Base-by-base conservation (phyloP, 2,888 invertebrate species). In the Zhuqinia jingwanae region DNA sequence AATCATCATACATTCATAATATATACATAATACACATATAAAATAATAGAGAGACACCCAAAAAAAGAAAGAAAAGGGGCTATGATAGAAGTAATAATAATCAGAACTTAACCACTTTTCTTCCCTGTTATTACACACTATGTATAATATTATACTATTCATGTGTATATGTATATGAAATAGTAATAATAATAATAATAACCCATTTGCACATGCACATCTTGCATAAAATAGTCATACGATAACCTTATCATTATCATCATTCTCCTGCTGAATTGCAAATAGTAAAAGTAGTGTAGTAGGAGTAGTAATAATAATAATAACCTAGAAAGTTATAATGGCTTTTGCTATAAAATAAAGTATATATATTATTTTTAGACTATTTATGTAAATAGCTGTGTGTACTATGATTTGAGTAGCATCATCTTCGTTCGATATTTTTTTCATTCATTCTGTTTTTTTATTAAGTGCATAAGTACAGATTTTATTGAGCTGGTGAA, bases 171-270 rank as follows among this genome's bases (percentile, higher is more conserved):
- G n/a, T n/a, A n/a, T n/a, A n/a, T n/a, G n/a, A n/a, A n/a, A n/a
- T n/a, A n/a, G n/a, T 47, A 70, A 8, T 36, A 36, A 8, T 70
- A 70, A 70, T 70, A 42, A 42, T 5, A 78, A 78, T 85, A 50
- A 58, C 47, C 78, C 78, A 85, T 78, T 85, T 78, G 70, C 68
- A 70, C 70, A 85, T 85, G 84, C 84, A 78, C 53, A 78, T 78
- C 70, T 68, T 70, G 56, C 58, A 45, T 70, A 47, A 5, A 70
- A 45, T 36, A 36, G 36, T 30, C 30, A 36, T 36, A 3, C n/a
- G 30, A 36, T 70, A 70, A 65, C 17, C 17, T 65, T 20, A 36
- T 36, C 36, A 36, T 63, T 27, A 63, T 63, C 15, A 36, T 36
- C n/a, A 36, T 27, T 56, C 42, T 53, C 36, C 36, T 56, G 76